phyloP scores from a whole-genome alignment of 2,113 vertebrate genomes.

The Phrynocephalus versicolor region DNA sequence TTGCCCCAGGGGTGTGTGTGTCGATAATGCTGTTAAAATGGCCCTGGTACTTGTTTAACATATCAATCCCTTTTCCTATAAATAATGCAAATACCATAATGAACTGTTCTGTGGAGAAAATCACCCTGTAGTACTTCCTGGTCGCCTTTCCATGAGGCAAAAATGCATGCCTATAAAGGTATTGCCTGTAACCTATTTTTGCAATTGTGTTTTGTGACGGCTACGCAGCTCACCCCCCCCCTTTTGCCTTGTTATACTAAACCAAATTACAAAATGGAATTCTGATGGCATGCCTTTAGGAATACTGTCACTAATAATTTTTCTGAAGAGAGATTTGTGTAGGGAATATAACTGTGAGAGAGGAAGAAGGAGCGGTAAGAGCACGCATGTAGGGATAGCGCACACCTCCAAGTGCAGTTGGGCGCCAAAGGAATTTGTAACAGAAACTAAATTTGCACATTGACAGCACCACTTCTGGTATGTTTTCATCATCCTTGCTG shows the following conservation, averaged over 20 bases:
- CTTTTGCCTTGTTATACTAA: neutral
- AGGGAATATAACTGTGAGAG: neutral
- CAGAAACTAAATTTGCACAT: neutral
- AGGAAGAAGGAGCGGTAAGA: neutral
- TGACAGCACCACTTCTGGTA: neutral
- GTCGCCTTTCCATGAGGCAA: neutral
- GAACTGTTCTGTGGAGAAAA: no score
- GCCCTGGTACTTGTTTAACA: no score
- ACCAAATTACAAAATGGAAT: neutral
- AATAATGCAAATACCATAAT: no score
- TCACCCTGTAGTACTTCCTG: no score
- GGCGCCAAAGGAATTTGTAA: neutral
- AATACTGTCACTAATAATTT: neutral
- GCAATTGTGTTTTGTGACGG: no score
- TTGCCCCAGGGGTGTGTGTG: no score
- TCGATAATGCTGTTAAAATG: no score
- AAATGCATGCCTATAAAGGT: no score
- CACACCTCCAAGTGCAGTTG: neutral
- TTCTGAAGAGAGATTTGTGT: neutral
- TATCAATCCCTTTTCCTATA: no score
- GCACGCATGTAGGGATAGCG: neutral
- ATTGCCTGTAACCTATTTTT: no score
- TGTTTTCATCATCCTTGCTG: constrained; percentile 32
- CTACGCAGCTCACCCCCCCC: no score
- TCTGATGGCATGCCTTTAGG: neutral